Evolutionary conservation across 2,888 invertebrate species (phyloP).

Genomic region (Drosophila gaucha): DNA sequence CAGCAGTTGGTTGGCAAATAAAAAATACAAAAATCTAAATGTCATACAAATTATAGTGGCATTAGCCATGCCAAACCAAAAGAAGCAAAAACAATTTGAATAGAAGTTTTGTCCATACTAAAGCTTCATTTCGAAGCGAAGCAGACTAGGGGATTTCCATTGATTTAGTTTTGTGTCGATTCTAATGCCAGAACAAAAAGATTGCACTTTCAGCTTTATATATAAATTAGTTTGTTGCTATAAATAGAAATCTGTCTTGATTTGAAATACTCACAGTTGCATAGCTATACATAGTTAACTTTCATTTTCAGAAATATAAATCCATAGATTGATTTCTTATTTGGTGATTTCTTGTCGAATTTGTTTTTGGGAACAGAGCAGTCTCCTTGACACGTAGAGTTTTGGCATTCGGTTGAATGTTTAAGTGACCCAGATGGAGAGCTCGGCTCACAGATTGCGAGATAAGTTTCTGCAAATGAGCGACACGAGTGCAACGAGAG

Average conservation of each 20-base stretch:
- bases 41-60: constrained; percentile 8
- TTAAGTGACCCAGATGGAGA: constrained; percentile 39
- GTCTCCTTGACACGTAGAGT: constrained; percentile 12
- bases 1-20: constrained; percentile 22
- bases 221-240: background rate
- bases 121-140: background rate
- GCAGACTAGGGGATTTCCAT: constrained; percentile 19
- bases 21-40: background rate
- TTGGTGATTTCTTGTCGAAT: background rate
- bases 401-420: constrained; percentile 2
- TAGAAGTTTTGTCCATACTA: background rate
- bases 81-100: constrained; percentile 18
- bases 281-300: too few species aligned
- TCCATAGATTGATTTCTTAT: background rate
- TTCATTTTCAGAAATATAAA: background rate
- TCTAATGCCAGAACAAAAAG: constrained; percentile 9
- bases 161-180: constrained; percentile 12
- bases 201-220: constrained; percentile 33
- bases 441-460: constrained; percentile 27
- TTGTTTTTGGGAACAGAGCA: background rate
- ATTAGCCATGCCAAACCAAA: constrained; percentile 8
- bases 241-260: background rate
- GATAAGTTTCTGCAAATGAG: constrained; percentile 45
- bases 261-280: too few species aligned
- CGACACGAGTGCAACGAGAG: constrained; percentile 18